These are phyloP conservation scores for Jordanella pulchra DNA, from an alignment of 2,797 vertebrate genomes.

Conservation along the genomic window DNA sequence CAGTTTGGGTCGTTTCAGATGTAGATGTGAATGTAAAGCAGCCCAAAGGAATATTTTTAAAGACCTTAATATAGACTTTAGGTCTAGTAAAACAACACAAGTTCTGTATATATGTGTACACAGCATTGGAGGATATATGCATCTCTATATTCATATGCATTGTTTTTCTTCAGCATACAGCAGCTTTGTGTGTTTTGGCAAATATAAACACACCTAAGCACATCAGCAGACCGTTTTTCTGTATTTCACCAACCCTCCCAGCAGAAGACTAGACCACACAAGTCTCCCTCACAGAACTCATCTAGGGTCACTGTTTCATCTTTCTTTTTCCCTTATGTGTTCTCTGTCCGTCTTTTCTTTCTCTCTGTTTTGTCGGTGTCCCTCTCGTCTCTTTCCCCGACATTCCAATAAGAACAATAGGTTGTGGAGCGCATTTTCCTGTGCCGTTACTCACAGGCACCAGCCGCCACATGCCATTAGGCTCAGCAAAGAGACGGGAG, in stretches of 20 bases:
- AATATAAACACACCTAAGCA: conserved; percentile 53
- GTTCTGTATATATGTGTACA: not conserved
- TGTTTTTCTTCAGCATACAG: conserved; percentile 13
- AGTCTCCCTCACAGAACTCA: conserved; percentile 35
- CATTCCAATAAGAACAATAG: conserved; percentile 80
- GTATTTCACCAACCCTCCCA: conserved; percentile 63
- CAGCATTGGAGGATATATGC: not conserved
- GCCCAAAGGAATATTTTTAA: not conserved
- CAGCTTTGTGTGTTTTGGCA: conserved; percentile 23
- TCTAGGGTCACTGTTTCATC: conserved; percentile 37
- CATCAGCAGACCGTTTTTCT: conserved; percentile 68
- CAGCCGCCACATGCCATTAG: conserved; percentile 78
- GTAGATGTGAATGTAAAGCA: not conserved
- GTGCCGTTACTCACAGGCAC: conserved; percentile 78
- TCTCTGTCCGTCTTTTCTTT: conserved; percentile 20
- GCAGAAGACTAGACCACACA: conserved; percentile 69
- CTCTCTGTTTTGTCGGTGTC: conserved; percentile 62
- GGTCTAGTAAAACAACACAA: not conserved
- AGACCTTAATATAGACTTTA: not conserved
- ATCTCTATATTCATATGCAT: conserved; percentile 3
- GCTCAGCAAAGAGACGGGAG: conserved; percentile 54
- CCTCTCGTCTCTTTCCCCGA: conserved; percentile 60
- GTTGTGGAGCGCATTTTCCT: conserved; percentile 77
- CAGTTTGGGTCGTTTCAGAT: not conserved
- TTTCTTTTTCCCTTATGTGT: not conserved